Evolutionary conservation across 1,140 invertebrate species (phyloP).

Genomic region (Carposina sasakii): DNA sequence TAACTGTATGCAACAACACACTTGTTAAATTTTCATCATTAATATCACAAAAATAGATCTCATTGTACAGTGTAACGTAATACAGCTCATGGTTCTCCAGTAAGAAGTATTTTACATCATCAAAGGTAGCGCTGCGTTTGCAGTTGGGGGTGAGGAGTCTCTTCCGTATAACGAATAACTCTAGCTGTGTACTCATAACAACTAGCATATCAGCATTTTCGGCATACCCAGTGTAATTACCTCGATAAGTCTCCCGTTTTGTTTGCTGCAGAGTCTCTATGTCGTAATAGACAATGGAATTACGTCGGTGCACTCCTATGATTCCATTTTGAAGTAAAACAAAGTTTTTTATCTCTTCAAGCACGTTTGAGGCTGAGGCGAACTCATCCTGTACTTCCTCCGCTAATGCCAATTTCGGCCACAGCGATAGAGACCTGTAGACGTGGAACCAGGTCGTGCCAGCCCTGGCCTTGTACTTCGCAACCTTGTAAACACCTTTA

Average conservation of each 20-base stretch:
- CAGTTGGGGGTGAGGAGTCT: constrained; percentile 3
- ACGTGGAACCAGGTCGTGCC: constrained; percentile 33
- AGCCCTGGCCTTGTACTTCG: constrained; percentile 22
- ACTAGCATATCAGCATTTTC: constrained; percentile 36
- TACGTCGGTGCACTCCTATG: constrained; percentile 38
- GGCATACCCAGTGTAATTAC: constrained; percentile 33
- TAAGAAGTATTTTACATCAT: constrained; percentile 37
- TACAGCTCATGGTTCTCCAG: constrained; percentile 32
- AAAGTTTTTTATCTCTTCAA: constrained; percentile 35
- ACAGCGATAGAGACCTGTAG: constrained; percentile 40
- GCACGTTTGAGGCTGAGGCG: constrained; percentile 25
- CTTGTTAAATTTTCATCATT: constrained; percentile 9
- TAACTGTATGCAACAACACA: constrained; percentile 19
- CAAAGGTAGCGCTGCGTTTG: constrained; percentile 20
- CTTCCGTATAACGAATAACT: constrained; percentile 31
- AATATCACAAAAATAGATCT: constrained; percentile 32
- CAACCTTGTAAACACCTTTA: constrained; percentile 21
- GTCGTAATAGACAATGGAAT: constrained; percentile 41
- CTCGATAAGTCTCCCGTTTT: constrained; percentile 21
- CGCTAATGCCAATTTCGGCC: constrained; percentile 33
- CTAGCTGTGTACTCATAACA: constrained; percentile 26
- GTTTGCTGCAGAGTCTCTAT: constrained; percentile 25
- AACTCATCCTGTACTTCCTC: constrained; percentile 36
- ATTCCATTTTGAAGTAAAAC: constrained; percentile 31
- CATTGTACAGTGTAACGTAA: constrained; percentile 34